Evolutionary conservation across 37 sponge, comb jelly and placozoan species (phyloP).

Genomic region (Bolinopsis microptera): DNA sequence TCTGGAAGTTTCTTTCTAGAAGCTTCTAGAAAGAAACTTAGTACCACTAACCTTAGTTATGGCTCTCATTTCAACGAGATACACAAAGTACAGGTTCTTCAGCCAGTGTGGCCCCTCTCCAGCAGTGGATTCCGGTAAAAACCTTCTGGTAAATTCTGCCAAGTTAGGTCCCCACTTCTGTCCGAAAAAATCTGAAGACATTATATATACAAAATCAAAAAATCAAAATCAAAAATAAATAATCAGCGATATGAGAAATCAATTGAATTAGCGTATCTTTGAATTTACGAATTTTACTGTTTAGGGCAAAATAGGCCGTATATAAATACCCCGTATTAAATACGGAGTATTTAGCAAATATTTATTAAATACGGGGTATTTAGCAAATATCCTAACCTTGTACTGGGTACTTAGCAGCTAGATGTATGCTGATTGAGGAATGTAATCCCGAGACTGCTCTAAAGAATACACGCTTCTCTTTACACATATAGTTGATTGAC

Average conservation of each 20-base stretch:
- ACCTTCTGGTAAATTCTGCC: slow-evolving; percentile 85
- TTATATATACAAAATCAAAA: neutral
- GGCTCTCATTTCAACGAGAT: slow-evolving; percentile 86
- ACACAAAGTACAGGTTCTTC: slow-evolving; percentile 94
- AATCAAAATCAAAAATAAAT: neutral
- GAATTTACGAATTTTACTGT: no score
- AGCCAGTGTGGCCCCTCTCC: slow-evolving; percentile 95
- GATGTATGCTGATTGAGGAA: slow-evolving; percentile 92
- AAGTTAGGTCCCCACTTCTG: slow-evolving; percentile 84
- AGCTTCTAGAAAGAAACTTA: no score
- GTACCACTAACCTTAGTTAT: slow-evolving; percentile 83
- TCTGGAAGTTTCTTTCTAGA: no score
- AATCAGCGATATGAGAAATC: neutral
- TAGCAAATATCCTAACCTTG: neutral
- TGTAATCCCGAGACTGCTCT: slow-evolving; percentile 93
- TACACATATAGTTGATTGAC: slow-evolving; percentile 73
- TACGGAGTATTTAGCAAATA: no score
- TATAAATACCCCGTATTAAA: no score
- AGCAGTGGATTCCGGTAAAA: slow-evolving; percentile 78
- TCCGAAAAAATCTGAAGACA: slow-evolving; percentile 16
- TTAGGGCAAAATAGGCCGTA: no score
- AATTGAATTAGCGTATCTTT: neutral
- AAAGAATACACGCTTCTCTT: slow-evolving; percentile 95
- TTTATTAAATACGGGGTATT: no score
- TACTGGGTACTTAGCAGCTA: slow-evolving; percentile 77